Base-by-base conservation (phyloP, 1,140 invertebrate species). In the Tetraneura akinire region DNA sequence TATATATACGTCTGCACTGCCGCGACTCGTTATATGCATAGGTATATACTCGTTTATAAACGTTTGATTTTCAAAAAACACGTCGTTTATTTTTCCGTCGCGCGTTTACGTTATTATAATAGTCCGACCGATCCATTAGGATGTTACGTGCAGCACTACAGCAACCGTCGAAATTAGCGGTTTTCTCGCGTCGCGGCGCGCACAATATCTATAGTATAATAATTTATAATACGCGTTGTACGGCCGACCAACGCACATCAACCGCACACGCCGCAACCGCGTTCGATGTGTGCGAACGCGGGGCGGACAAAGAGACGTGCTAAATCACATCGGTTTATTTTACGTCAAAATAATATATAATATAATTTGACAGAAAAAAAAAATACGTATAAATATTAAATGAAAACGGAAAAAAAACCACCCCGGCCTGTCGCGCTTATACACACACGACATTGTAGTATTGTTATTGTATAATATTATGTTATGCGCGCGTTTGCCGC, bases 291-390 rank as follows among this genome's bases (percentile, higher is more conserved):
- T 3, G 32, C 23, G 3, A n/a, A n/a, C n/a, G n/a, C n/a, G n/a
- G n/a, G 8, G 14, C 9, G 47, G 68, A 71, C 68, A 71, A 71
- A 71, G 23, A 45, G 45, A 71, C n/a, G 68, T 51, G 45, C 68
- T 71, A 71, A 71, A 71, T 71, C 68, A n/a, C n/a, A 71, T 71
- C 26, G 68, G 68, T 71, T 71, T 71, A 71, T 51, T 49, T 71
- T 71, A 71, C 68, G 68, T 71, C 68, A 51, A 71, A 71, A 71
- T 71, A 71, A 51, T 71, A n/a, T n/a, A n/a, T n/a, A n/a, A n/a
- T n/a, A n/a, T n/a, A 71, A 71, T 71, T 71, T 51, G 68, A 71
- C 68, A 71, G n/a, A n/a, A n/a, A n/a, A n/a, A n/a, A n/a, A 71
- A 71, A 49, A 71, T 29, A 71, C 45, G 45, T 51, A 26, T 26